phyloP scores from a whole-genome alignment of 2,113 vertebrate species.

The Phrynosoma platyrhinos region DNA sequence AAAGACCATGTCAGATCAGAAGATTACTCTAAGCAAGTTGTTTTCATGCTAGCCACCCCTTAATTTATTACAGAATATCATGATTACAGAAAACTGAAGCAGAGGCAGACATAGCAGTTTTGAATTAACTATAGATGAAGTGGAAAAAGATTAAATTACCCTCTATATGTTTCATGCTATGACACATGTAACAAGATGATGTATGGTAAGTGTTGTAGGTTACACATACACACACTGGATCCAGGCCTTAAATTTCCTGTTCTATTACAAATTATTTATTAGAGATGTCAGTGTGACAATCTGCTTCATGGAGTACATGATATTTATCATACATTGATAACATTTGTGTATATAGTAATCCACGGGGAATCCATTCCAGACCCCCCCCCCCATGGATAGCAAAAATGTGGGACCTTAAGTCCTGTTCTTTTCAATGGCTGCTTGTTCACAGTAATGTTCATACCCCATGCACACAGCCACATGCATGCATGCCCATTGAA shows the following conservation, averaged over 20 bases:
- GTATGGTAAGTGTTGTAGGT: neutral
- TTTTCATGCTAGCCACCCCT: conserved; percentile 29
- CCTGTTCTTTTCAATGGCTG: too few species aligned
- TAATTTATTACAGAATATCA: neutral
- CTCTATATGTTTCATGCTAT: neutral
- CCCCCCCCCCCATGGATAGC: too few species aligned
- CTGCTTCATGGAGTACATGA: neutral
- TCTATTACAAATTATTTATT: neutral
- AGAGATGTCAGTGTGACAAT: neutral
- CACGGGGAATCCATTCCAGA: too few species aligned
- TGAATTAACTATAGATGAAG: neutral
- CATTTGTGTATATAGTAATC: neutral
- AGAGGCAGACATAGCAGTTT: neutral
- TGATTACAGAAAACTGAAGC: conserved; percentile 38
- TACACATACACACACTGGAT: neutral
- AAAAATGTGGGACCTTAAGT: too few species aligned
- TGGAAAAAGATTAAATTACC: conserved; percentile 25
- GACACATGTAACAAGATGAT: neutral
- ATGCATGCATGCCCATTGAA: too few species aligned
- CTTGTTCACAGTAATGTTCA: too few species aligned
- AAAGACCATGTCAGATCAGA: conserved; percentile 52
- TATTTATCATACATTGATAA: neutral
- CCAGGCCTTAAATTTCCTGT: conserved; percentile 25
- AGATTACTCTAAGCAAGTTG: conserved; percentile 50
- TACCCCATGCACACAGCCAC: too few species aligned